Evolutionary conservation across 2,888 invertebrate genomes (phyloP), one percentile per base, ranked within the genome.

Genomic region (Tigriopus californicus): DNA sequence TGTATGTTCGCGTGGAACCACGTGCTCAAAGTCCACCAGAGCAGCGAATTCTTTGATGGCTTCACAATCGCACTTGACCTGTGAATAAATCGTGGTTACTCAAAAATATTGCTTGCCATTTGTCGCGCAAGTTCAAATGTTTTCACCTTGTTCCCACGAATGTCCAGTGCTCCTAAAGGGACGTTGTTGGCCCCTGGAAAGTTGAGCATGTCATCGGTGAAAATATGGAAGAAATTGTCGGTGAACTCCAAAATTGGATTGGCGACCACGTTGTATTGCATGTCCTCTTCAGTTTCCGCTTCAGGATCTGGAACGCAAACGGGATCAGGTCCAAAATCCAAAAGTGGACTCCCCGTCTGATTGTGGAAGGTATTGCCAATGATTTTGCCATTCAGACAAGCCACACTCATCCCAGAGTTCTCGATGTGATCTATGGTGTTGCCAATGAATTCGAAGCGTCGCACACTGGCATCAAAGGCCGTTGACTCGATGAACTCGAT

Each of bases 121-220:
- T n/a, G n/a, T n/a, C n/a, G n/a, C n/a, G n/a, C n/a, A n/a, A n/a
- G n/a, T n/a, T n/a, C n/a, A n/a, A n/a, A n/a, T n/a, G 3, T 33
- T 8, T 33, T 52, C 10, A 52, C 18, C 15, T 4, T 25, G 13
- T 52, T 52, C 24, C 24, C 24, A 10, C 33, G 25, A 20, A 52
- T 20, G 13, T 52, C 5, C 15, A 52, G 24, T 24, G 52, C 15
- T 22, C 52, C 52, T 2, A 52, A 4, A 1, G 52, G 52, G 22
- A 52, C 52, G n/a, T 52, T 52, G 13, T 52, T 52, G 20, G 52
- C 52, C 10, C 52, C 52, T n/a, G 52, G 52, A 40, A 52, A 52
- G 13, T 8, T 52, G 52, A 52, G 52, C 25, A 52, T 24, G 25
- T 52, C 52, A 20, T 52, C 52, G 11, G 24, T 22, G n/a, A 52